Conservation (phyloP, 2,113 vertebrate species). For the Malaclemys terrapin region DNA sequence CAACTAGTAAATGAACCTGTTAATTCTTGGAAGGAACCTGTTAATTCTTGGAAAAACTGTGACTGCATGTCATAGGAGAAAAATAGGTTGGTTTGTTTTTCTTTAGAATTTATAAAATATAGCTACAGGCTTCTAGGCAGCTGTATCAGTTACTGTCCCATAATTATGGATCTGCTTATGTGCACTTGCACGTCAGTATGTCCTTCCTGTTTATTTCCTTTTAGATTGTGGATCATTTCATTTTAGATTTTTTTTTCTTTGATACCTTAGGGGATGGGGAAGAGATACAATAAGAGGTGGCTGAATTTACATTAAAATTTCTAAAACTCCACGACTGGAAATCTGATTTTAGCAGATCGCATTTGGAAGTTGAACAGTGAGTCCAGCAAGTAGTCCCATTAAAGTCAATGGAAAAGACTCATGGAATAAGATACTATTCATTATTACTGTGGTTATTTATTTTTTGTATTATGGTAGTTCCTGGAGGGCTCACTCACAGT, state of each 20-base stretch:
- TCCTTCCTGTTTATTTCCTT: background rate
- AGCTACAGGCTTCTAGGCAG: background rate
- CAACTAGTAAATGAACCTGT: constrained; percentile 78
- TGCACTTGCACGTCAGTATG: background rate
- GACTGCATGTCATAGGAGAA: background rate
- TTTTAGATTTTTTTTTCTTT: background rate
- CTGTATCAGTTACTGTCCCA: background rate
- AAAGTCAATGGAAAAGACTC: background rate
- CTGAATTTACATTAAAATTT: background rate
- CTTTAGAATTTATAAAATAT: background rate
- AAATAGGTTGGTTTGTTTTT: background rate
- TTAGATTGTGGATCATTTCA: background rate
- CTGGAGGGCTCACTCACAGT: constrained; percentile 44
- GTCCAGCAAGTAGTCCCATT: background rate
- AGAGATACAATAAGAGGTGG: background rate
- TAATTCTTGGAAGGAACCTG: constrained; percentile 64
- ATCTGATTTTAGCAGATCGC: background rate
- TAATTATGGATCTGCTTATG: background rate
- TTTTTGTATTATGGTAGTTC: constrained; percentile 58
- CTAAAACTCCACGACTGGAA: background rate
- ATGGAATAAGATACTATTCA: background rate
- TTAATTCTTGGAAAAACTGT: constrained; percentile 60
- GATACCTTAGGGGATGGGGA: background rate
- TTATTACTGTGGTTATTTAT: constrained; percentile 57
- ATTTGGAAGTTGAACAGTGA: background rate